Conservation (phyloP, 2,888 invertebrate genomes). For the Drosophila macrospina region DNA sequence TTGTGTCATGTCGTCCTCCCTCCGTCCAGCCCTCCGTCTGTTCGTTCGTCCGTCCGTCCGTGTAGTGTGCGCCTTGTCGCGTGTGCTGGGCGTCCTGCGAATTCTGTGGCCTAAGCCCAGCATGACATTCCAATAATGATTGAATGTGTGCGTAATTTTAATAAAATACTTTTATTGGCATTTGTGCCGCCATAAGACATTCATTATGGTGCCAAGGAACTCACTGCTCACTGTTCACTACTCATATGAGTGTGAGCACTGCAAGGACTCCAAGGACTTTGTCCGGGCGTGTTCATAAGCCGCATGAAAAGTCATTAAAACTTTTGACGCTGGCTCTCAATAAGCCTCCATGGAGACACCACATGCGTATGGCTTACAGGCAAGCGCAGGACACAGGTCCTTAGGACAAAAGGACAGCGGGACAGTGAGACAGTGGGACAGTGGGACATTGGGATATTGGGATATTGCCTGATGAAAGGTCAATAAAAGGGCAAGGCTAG, state of each 20-base stretch:
- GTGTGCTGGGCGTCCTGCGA: conserved; percentile 26
- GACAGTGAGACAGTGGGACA: neutral
- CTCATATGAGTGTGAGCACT: conserved; percentile 1
- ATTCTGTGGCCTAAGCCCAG: conserved; percentile 42
- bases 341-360: conserved; percentile 45
- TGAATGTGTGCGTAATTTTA: conserved; percentile 81
- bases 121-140: conserved; percentile 80
- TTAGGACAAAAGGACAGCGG: neutral
- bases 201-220: conserved; percentile 38
- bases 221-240: conserved; percentile 3
- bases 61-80: conserved; percentile 2
- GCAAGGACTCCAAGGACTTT: conserved; percentile 34
- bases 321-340: conserved; percentile 58
- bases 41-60: neutral
- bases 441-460: conserved; percentile 3
- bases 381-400: conserved; percentile 4
- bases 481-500: conserved; percentile 64
- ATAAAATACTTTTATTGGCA: conserved; percentile 81
- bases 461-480: conserved; percentile 57
- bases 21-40: no score
- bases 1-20: conserved; percentile 34
- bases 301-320: conserved; percentile 78
- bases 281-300: conserved; percentile 50
- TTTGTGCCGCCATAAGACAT: conserved; percentile 66
- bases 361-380: conserved; percentile 25